Evolutionary conservation across 2,113 vertebrate genomes (phyloP).

Genomic region (Ceyx cyanopectus): DNA sequence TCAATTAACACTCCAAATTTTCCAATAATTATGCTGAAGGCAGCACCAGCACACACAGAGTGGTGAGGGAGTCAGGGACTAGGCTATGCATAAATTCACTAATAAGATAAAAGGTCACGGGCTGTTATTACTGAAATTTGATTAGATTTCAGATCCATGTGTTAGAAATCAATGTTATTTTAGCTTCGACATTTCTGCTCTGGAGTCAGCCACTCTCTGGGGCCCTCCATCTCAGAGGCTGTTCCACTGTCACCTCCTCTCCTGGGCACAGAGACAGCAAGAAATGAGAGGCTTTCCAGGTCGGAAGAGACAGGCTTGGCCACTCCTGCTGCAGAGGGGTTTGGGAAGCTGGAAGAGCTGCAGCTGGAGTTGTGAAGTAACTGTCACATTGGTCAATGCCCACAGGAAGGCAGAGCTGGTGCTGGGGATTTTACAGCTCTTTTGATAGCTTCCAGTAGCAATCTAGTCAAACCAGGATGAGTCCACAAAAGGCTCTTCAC

Average conservation of each 20-base stretch:
- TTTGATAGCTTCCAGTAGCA: conserved; percentile 42
- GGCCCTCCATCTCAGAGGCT: neutral
- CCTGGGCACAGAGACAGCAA: conserved; percentile 45
- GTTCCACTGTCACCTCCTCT: conserved; percentile 32
- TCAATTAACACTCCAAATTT: conserved; percentile 70
- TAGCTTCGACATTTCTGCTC: conserved; percentile 55
- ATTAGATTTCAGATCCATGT: conserved; percentile 74
- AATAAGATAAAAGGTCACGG: conserved; percentile 79
- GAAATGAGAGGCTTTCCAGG: conserved; percentile 69
- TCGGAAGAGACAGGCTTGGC: conserved; percentile 48
- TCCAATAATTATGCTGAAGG: conserved; percentile 70
- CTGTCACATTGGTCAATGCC: conserved; percentile 46
- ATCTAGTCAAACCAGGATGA: conserved; percentile 51
- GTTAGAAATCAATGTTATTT: conserved; percentile 77
- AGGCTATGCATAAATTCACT: conserved; percentile 76
- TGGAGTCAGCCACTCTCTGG: conserved; percentile 42
- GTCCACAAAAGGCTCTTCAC: conserved; percentile 30
- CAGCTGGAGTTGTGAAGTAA: conserved; percentile 33
- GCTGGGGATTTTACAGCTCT: conserved; percentile 34
- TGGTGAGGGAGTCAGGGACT: conserved; percentile 57
- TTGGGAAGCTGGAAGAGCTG: conserved; percentile 50
- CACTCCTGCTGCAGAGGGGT: conserved; percentile 6
- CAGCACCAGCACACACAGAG: conserved; percentile 47
- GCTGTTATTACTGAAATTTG: conserved; percentile 78
- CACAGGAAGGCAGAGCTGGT: conserved; percentile 51